phyloP scores from a whole-genome alignment of 2,888 invertebrate genomes.

The Acleris laterana region DNA sequence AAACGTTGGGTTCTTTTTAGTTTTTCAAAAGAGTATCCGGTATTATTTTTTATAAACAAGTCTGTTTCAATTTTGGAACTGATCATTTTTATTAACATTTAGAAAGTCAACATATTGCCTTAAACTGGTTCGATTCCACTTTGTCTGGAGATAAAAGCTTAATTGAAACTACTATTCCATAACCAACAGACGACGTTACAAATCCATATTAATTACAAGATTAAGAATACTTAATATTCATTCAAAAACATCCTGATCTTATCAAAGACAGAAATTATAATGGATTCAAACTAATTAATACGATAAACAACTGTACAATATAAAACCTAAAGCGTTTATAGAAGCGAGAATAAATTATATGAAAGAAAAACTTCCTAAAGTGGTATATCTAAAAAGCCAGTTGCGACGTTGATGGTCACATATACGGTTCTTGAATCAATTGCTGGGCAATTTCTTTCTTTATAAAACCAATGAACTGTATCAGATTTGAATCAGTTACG shows the following conservation, averaged over 20 bases:
- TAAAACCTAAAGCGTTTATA: constrained; percentile 8
- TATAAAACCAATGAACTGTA: constrained; percentile 64
- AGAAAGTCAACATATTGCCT: constrained; percentile 11
- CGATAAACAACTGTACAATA: constrained; percentile 22
- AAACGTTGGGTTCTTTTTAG: constrained; percentile 42
- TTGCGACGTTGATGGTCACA: constrained; percentile 30
- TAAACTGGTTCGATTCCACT: constrained; percentile 27
- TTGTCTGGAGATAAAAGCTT: constrained; percentile 25
- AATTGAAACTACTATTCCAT: constrained; percentile 29
- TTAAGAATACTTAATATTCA: constrained; percentile 29
- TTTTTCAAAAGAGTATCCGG: constrained; percentile 27
- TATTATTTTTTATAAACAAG: constrained; percentile 7
- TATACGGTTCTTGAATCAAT: constrained; percentile 43
- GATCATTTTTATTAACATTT: constrained; percentile 21
- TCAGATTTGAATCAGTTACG: constrained; percentile 66
- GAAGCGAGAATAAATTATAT: constrained; percentile 35
- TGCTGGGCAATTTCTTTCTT: constrained; percentile 55
- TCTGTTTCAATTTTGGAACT: background rate
- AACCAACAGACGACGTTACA: constrained; percentile 25
- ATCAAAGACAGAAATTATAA: constrained; percentile 28
- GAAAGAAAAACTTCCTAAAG: constrained; percentile 15
- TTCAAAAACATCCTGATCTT: constrained; percentile 22
- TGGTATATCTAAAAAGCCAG: constrained; percentile 23
- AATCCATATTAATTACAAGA: constrained; percentile 34
- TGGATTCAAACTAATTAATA: constrained; percentile 29